phyloP scores from a whole-genome alignment of 2,797 vertebrate genomes.

The Sebastes alutus region DNA sequence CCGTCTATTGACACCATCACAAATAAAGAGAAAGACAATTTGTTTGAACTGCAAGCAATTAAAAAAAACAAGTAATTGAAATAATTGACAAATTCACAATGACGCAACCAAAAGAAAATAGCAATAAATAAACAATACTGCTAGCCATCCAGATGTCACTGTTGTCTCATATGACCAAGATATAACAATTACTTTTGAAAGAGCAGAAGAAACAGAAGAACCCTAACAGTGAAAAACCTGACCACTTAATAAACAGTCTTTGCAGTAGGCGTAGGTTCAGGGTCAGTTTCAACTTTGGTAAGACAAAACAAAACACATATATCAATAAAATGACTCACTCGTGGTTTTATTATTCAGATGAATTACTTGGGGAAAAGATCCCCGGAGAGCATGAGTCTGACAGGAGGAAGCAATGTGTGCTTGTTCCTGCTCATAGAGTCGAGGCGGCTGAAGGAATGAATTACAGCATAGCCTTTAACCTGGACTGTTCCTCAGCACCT shows the following conservation, averaged over 20 bases:
- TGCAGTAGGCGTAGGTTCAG: background rate
- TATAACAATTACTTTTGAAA: background rate
- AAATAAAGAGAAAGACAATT: background rate
- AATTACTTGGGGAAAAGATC: slow-evolving; percentile 19
- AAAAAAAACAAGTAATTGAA: background rate
- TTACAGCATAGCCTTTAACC: slow-evolving; percentile 56
- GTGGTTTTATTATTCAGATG: slow-evolving; percentile 34
- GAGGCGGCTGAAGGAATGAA: slow-evolving; percentile 40
- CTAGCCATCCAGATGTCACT: background rate
- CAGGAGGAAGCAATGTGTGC: slow-evolving; percentile 28
- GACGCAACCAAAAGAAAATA: background rate
- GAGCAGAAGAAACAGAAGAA: background rate
- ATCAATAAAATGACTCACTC: slow-evolving; percentile 57
- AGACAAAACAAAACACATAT: slow-evolving; percentile 39
- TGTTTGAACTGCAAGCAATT: background rate
- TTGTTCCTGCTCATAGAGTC: slow-evolving; percentile 30
- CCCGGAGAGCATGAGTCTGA: slow-evolving; percentile 11
- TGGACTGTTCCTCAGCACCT: slow-evolving; percentile 37
- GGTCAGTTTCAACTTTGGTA: slow-evolving; percentile 27
- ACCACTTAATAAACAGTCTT: background rate
- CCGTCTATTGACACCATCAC: background rate
- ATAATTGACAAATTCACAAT: background rate
- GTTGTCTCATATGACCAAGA: background rate
- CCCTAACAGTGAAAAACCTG: background rate
- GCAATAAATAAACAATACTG: background rate